These are phyloP conservation scores for Sciurus carolinensis DNA, from an alignment of 2,797 vertebrate species.

Conservation along the genomic window DNA sequence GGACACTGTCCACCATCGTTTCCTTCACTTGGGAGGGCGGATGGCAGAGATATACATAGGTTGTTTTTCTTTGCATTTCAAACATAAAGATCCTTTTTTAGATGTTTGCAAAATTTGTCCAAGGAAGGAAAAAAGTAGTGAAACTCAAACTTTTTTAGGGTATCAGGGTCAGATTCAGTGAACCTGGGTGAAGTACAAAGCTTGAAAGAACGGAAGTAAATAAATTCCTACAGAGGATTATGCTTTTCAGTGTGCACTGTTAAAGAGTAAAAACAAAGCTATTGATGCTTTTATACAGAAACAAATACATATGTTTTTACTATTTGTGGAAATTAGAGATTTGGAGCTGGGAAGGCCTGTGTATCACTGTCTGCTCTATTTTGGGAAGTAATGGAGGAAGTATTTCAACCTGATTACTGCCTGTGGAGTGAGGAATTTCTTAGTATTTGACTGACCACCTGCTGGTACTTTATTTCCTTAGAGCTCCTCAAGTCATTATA, in stretches of 20 bases:
- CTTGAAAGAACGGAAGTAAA: background rate
- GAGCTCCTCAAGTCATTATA: constrained; percentile 79
- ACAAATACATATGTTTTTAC: constrained; percentile 58
- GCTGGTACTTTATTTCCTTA: constrained; percentile 78
- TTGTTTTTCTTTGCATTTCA: background rate
- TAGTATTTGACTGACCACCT: constrained; percentile 80
- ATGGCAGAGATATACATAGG: too few species aligned
- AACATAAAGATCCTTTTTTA: background rate
- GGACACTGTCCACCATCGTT: background rate
- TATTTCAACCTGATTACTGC: constrained; percentile 82
- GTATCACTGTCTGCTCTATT: constrained; percentile 77
- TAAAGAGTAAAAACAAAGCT: background rate
- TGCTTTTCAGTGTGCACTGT: background rate
- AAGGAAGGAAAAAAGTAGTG: background rate
- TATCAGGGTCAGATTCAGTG: background rate
- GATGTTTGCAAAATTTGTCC: background rate
- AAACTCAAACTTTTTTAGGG: background rate
- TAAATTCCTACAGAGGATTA: background rate
- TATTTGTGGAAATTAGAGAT: constrained; percentile 65
- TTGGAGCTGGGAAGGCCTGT: constrained; percentile 18
- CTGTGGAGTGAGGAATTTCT: constrained; percentile 80
- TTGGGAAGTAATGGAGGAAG: constrained; percentile 77
- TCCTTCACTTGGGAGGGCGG: too few species aligned
- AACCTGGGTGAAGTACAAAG: background rate
- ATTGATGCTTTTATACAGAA: background rate